These are phyloP conservation scores for Formica exsecta DNA, from an alignment of 1,140 invertebrate genomes.

Conservation along the genomic window DNA sequence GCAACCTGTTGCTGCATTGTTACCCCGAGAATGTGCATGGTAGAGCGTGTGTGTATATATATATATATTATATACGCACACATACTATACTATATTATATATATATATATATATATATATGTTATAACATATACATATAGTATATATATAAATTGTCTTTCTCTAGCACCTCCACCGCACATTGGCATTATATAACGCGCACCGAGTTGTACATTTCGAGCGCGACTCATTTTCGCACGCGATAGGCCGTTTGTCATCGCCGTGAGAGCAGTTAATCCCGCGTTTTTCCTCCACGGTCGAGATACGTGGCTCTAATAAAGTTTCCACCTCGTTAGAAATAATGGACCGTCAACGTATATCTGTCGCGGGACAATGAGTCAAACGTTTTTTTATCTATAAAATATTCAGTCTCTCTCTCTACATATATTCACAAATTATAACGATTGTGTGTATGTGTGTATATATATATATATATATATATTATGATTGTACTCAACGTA, in stretches of 20 bases:
- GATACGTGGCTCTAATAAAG: conserved; percentile 48
- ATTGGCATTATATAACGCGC: conserved; percentile 38
- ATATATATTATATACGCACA: no score
- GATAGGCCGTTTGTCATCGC: conserved; percentile 66
- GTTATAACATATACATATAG: no score
- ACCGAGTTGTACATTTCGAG: conserved; percentile 55
- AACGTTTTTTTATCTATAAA: conserved; percentile 13
- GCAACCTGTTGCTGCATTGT: conserved; percentile 78
- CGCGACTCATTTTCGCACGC: conserved; percentile 62
- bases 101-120: no score
- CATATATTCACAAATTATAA: not conserved
- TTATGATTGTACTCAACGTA: not conserved
- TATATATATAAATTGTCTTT: conserved; percentile 65
- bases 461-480: no score
- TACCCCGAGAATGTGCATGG: conserved; percentile 72
- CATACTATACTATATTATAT: no score
- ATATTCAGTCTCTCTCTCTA: not conserved
- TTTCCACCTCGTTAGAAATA: conserved; percentile 49
- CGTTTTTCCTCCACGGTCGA: conserved; percentile 43
- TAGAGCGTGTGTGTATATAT: conserved; percentile 13
- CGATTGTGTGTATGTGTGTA: not conserved
- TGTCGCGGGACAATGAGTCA: not conserved
- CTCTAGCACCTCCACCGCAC: conserved; percentile 60
- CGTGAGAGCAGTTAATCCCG: conserved; percentile 37
- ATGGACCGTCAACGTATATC: conserved; percentile 17